A percentile compares a stretch with the other conserved stretches of the same genome.
These are phyloP conservation scores for Nematolebias whitei DNA, from an alignment of 2,113 vertebrate species.

Conservation along the genomic window DNA sequence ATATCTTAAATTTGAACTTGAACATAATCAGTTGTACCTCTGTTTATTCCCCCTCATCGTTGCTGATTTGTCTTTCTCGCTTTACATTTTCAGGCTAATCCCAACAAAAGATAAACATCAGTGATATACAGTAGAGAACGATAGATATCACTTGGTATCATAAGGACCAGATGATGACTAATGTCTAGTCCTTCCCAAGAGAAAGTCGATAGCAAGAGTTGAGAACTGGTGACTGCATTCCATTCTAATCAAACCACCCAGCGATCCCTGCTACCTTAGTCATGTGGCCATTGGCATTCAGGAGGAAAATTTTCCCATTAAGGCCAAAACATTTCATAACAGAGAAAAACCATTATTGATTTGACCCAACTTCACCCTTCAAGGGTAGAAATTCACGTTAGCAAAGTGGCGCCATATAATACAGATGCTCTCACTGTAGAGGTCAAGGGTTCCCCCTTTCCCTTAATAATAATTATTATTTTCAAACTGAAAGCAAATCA, in stretches of 20 bases:
- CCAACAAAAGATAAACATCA: neutral
- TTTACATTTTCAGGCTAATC: no score
- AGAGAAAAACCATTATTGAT: slow-evolving; percentile 15
- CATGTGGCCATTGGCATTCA: neutral
- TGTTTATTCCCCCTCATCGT: no score
- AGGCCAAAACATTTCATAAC: slow-evolving; percentile 1
- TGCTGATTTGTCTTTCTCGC: no score
- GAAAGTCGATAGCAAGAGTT: neutral
- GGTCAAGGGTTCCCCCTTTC: neutral
- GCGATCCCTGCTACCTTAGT: neutral
- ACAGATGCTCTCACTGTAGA: neutral
- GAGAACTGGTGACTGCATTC: neutral
- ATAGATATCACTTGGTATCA: neutral
- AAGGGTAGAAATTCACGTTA: slow-evolving; percentile 1
- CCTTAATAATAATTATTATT: neutral
- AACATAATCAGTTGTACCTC: no score
- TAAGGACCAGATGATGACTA: no score
- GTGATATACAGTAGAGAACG: neutral
- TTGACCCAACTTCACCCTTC: neutral
- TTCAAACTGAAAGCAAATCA: neutral
- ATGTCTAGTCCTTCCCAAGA: no score
- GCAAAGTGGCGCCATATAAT: neutral
- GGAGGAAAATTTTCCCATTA: neutral
- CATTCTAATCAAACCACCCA: neutral
- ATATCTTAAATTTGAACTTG: no score